phyloP scores from a whole-genome alignment of 2,888 invertebrate genomes.

The Alentia gelatinosa region DNA sequence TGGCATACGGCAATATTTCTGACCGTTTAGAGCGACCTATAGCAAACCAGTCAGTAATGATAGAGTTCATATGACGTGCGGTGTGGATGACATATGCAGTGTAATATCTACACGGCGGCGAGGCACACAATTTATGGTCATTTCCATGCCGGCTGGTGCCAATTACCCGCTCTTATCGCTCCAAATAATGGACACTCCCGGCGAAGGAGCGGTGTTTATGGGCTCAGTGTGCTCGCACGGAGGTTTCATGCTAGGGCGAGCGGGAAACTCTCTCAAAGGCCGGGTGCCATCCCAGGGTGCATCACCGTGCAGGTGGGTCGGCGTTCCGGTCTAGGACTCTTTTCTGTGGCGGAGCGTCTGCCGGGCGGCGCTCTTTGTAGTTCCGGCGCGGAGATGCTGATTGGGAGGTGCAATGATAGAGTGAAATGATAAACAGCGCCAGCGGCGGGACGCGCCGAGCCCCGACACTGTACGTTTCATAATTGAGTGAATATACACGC shows the following conservation, averaged over 20 bases:
- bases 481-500: conserved; percentile 38
- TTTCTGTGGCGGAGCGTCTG: background rate
- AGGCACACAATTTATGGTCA: conserved; percentile 26
- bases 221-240: background rate
- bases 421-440: conserved; percentile 37
- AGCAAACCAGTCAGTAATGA: background rate
- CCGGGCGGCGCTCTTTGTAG: conserved; percentile 27
- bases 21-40: conserved; percentile 11
- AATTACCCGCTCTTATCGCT: conserved; percentile 16
- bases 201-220: background rate
- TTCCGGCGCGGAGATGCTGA: background rate
- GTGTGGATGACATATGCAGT: background rate
- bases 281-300: background rate
- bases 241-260: conserved; percentile 49
- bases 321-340: background rate
- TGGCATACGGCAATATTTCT: conserved; percentile 30
- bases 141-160: conserved; percentile 32
- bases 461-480: conserved; percentile 10
- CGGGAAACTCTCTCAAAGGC: conserved; percentile 10
- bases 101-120: conserved; percentile 21
- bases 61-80: background rate
- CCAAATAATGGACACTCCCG: background rate
- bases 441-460: background rate
- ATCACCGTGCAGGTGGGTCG: conserved; percentile 39
- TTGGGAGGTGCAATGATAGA: conserved; percentile 30